phyloP scores from a whole-genome alignment of 2,797 vertebrate genomes.

The Limnodromus scolopaceus region DNA sequence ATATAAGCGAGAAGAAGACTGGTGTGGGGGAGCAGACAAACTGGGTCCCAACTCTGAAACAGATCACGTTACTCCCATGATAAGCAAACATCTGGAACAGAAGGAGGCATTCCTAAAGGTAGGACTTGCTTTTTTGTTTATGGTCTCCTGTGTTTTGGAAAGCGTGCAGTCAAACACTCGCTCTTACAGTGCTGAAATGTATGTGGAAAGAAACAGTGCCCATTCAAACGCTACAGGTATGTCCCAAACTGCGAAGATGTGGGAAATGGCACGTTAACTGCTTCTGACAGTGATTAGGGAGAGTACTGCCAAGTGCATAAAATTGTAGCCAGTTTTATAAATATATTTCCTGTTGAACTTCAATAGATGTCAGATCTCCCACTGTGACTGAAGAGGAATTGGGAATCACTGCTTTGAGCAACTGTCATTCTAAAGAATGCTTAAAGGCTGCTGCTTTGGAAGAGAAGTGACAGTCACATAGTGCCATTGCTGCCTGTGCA shows the following conservation, averaged over 20 bases:
- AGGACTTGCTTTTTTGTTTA: background rate
- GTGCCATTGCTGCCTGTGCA: background rate
- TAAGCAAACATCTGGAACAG: constrained; percentile 98
- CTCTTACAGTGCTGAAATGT: background rate
- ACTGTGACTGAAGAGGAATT: background rate
- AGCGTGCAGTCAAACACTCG: background rate
- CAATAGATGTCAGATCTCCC: background rate
- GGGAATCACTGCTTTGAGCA: constrained; percentile 19
- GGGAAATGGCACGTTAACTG: background rate
- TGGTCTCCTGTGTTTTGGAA: background rate
- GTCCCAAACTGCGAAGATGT: background rate
- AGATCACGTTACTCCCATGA: constrained; percentile 97
- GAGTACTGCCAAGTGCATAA: background rate
- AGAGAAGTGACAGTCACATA: background rate
- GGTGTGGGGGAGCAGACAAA: constrained; percentile 98
- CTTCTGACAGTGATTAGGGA: background rate
- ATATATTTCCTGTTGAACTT: constrained; percentile 35
- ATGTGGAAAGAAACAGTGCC: background rate
- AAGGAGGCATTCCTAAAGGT: constrained; percentile 99
- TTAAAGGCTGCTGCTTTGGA: background rate
- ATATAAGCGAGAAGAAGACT: constrained; percentile 98
- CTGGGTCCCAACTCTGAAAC: constrained; percentile 96
- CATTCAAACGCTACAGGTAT: background rate
- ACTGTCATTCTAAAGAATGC: background rate
- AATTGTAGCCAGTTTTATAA: constrained; percentile 18